Evolutionary conservation across 2,888 invertebrate genomes (phyloP).

Genomic region (Macaria liturata): DNA sequence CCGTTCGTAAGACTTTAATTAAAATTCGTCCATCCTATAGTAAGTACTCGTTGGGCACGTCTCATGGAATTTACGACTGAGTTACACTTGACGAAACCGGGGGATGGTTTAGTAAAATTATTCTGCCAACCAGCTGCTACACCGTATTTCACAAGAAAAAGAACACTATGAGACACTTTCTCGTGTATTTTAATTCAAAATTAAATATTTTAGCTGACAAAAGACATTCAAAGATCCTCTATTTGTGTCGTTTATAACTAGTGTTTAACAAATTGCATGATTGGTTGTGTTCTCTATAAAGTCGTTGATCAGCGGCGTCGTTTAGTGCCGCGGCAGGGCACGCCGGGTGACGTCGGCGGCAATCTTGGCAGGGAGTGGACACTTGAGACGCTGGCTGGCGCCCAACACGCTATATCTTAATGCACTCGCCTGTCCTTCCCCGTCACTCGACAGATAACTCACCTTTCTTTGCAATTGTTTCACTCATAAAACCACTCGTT

Average conservation of each 20-base stretch:
- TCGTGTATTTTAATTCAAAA: no score
- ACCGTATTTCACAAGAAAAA: conserved; percentile 34
- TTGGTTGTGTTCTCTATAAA: conserved; percentile 14
- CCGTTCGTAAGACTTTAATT: conserved; percentile 45
- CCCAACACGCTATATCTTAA: conserved; percentile 79
- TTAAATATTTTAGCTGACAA: no score
- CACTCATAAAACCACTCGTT: conserved; percentile 50
- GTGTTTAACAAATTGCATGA: conserved; percentile 10
- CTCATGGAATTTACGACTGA: conserved; percentile 46
- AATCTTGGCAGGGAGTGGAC: conserved; percentile 66
- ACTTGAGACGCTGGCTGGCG: conserved; percentile 76
- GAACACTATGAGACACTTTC: neutral
- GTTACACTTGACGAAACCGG: conserved; percentile 50
- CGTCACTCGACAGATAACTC: conserved; percentile 66
- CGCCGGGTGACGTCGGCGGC: conserved; percentile 39
- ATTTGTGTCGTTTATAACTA: no score
- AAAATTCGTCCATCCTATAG: conserved; percentile 49
- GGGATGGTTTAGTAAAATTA: conserved; percentile 51
- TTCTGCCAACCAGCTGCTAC: conserved; percentile 47
- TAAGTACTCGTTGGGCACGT: conserved; percentile 31
- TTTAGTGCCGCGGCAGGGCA: conserved; percentile 26
- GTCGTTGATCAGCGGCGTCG: conserved; percentile 19
- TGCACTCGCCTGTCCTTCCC: conserved; percentile 70
- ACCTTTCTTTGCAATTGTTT: conserved; percentile 67
- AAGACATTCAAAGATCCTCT: no score